Evolutionary conservation across 2,113 vertebrate species (phyloP), one percentile per base, ranked within the genome.

Genomic region (Urocynchramus pylzowi): DNA sequence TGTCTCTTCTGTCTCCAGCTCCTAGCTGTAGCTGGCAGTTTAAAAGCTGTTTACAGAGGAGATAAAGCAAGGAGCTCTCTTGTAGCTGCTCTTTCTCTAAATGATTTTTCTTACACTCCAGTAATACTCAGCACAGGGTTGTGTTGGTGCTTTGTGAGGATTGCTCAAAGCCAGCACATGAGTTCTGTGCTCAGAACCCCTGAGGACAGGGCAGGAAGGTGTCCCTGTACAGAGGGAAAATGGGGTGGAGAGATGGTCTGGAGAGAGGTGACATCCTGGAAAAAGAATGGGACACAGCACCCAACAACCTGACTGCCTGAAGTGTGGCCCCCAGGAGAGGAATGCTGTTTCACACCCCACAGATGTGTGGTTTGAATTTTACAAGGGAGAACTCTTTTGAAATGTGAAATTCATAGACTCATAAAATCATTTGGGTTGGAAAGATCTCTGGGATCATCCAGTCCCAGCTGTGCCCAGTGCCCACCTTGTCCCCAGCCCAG

Each of bases 101-200:
- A 28, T 41, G 4, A 33, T 61, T 84, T 89, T 91, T 78, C 69
- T 86, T 10, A 10, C 14, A 23, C n/a, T 80, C 27, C 23, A 19
- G 0, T 60, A 63, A 63, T 12, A 45, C 2, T 52, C 21, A 81
- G 28, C 41, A 26, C 0, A 0, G 59, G 28, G 15, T n/a, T 56
- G 47, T 63, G 28, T 7, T 50, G 39, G 42, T 67, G 65, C 44
- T 82, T 35, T n/a, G 33, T 26, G 47, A 35, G 82, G 12, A 14
- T 24, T 57, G 22, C 64, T 80, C 49, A 45, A 26, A 91, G 87
- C 16, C 30, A 31, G 6, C 4, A 2, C 0, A 1, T 2, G 24
- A 83, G 13, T 57, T 26, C 15, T 57, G 10, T 78, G 37, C 31
- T 89, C 9, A 1, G 30, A 61, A 26, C 4, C 20, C 16, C 28